Base-by-base conservation (phyloP, 2,113 vertebrate species). In the Dendropsophus ebraccatus region DNA sequence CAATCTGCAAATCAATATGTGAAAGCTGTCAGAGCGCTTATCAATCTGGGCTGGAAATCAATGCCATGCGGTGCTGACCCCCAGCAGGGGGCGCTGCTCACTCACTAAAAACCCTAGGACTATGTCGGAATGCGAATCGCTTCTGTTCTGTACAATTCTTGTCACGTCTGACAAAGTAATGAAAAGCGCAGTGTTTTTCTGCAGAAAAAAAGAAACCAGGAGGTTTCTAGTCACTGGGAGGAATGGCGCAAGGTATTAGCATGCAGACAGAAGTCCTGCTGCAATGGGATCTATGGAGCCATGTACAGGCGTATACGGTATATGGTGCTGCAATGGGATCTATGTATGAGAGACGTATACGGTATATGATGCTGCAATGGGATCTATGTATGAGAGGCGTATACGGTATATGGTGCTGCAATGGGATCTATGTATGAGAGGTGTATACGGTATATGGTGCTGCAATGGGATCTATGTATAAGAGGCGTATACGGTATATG, bases 181-280 rank as follows among this genome's bases (percentile, higher is more conserved):
- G 75, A 69, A 85, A 79, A 85, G 62, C 74, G 84, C 75, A 85
- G 75, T 79, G 75, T 85, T 70, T 85, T 79, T 69, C 47, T 79
- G 75, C 84, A 85, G 75, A 52, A 60, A 41, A 30, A 47, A 60
- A 30, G 30, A 60, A 58, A 75, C 35, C 45, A 58, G 21, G 69
- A 37, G 70, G 82, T 41, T 58, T 83, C 69, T 17, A 73, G 49
- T 28, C 30, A 41, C 5, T 25, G 69, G 50, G 67, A 73, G 41
- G 72, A n/a, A 76, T 19, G n/a, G 32, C 16, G 79, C n/a, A 45
- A 69, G 37, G 62, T 25, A 65, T 65, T 81, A 65, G 47, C 23
- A 81, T 65, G 79, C 60, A 67, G 56, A 19, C 37, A 1, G 78
- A 37, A 23, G 78, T 45, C 45, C n/a, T 30, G 65, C 81, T 52